Base-by-base conservation (phyloP, 2,888 invertebrate genomes). In the Coleophora deauratella region DNA sequence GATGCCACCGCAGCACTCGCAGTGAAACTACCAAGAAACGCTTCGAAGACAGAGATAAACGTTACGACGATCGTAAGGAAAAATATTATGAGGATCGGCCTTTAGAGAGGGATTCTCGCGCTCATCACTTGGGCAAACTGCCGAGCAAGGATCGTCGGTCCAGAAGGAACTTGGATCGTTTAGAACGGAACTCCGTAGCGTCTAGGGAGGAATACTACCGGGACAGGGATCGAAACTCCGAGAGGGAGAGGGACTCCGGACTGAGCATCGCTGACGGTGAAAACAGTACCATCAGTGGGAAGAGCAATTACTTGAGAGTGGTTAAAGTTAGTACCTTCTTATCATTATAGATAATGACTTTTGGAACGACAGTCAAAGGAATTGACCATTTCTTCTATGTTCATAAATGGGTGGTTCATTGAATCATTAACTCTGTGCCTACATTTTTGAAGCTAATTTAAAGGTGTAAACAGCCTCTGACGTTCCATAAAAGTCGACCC, bases 231-330 rank as follows among this genome's bases (percentile, higher is more conserved):
- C 59, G 70, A 46, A 74, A 54, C 45, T 79, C 78, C 2, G 82
- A 82, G 43, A 62, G 72, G 41, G 84, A 78, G 47, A 63, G 79
- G 42, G 84, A 82, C 50, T 84, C 82, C 0, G 84, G 78, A 0
- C 45, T 82, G 43, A 84, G 84, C 42, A 74, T 75, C 12, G 82
- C 76, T 3, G 84, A 84, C 42, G 76, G 76, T 1, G 79, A 79
- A 39, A 74, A 65, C 1, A 81, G 82, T 43, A 80, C 76, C 0
- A 47, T 76, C 1, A 84, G 84, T 45, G 81, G 74, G 2, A 68
- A 61, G 43, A 84, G 82, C 44, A 80, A 77, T 51, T 82, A 73
- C 45, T 60, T 84, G 42, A 72, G 66, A 50, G 72, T 70, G 30
- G 81, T 84, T 1, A 84, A 84, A 67, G 84, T 82, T 50, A 48